phyloP scores from a whole-genome alignment of 2,797 vertebrate species.

The Danio choprae region DNA sequence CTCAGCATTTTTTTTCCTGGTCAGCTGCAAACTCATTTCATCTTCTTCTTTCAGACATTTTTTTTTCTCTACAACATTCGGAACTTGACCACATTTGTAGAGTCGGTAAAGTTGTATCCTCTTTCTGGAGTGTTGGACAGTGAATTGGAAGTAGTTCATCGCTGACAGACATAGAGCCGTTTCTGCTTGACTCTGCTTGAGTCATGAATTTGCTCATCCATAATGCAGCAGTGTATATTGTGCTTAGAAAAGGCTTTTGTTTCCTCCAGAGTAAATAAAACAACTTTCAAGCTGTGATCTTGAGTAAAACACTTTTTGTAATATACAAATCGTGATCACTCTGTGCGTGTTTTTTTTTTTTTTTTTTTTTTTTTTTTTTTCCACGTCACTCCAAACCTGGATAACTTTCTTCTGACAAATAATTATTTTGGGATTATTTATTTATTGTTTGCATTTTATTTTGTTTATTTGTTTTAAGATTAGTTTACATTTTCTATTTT shows the following conservation, averaged over 20 bases:
- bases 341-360: no score
- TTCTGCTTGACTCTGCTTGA: not conserved
- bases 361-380: no score
- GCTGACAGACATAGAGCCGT: not conserved
- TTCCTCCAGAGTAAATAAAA: not conserved
- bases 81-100: not conserved
- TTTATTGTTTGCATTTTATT: no score
- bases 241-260: constrained; percentile 3
- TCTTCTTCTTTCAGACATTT: not conserved
- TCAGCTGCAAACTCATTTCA: not conserved
- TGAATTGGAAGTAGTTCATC: constrained; percentile 12
- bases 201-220: not conserved
- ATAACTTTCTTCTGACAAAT: not conserved
- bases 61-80: no score
- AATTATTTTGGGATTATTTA: no score
- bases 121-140: not conserved
- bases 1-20: not conserved
- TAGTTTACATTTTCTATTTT: no score
- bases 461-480: no score
- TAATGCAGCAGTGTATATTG: constrained; percentile 14
- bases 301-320: not conserved
- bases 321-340: not conserved
- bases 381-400: not conserved
- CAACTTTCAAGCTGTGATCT: constrained; percentile 5
- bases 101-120: not conserved